Evolutionary conservation across 2,113 vertebrate species (phyloP), one percentile per base, ranked within the genome.

Genomic region (Phylloscopus whistleri): DNA sequence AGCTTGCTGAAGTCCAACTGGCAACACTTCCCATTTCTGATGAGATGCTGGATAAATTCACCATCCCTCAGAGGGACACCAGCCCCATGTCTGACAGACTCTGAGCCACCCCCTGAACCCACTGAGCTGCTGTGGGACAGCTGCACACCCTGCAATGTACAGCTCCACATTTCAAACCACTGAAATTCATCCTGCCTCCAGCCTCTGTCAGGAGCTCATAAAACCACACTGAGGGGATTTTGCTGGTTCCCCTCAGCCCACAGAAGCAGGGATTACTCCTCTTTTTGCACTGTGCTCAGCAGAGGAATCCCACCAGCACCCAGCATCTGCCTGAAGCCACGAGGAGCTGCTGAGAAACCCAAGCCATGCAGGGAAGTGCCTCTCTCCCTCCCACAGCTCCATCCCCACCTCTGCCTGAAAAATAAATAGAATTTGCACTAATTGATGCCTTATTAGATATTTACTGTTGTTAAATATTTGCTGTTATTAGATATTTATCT

Each of bases 121-220:
- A 41, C 7, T 2, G 27, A 64, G 64, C 37, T 74, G 72, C 49
- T 17, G 15, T 6, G 66, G 59, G 24, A 26, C 9, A 10, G 51
- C 33, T 21, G 7, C 16, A 31, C 11, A 6, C 33, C 13, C 28
- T 13, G 23, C 26, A 90, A 41, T 0, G 6, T 16, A 41, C 0
- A 74, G 18, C 27, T 81, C 62, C 41, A 1, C 30, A 31, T 59
- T 92, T 74, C 67, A 77, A 82, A 51, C 37, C 10, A 19, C 8
- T 41, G 53, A 41, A 12, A 41, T 41, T 23, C 60, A 46, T 53
- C 43, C 53, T 23, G 4, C 44, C 59, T 64, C 41, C 55, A 43
- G 23, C 0, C 0, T 5, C 5, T 3, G 30, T n/a, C 79, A 94
- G 75, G 51, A 79, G 14, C 79, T 88, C 70, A 4, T 81, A 44